phyloP scores from a whole-genome alignment of 2,113 vertebrate species.

The Oryctolagus cuniculus region DNA sequence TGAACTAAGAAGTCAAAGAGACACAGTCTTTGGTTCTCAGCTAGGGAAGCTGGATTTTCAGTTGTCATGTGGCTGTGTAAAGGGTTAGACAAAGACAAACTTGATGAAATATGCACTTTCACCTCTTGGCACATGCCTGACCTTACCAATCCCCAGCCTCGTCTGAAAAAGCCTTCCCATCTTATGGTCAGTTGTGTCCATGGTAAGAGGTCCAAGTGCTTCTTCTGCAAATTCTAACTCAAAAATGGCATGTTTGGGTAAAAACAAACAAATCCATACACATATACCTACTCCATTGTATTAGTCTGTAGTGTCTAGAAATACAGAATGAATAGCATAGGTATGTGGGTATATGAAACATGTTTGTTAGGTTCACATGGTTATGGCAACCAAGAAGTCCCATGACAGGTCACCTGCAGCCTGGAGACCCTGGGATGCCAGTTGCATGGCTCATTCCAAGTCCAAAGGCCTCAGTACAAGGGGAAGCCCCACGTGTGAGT shows the following conservation, averaged over 20 bases:
- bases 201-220: not conserved
- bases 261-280: not conserved
- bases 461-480: no score
- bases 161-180: not conserved
- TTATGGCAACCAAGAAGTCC: no score
- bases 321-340: no score
- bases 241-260: not conserved
- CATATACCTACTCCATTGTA: no score
- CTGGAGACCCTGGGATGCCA: no score
- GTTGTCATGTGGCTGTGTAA: not conserved
- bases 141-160: not conserved
- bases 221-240: not conserved
- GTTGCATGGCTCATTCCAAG: no score
- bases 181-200: not conserved
- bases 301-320: no score
- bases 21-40: not conserved
- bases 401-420: no score
- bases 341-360: no score
- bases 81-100: not conserved
- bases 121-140: not conserved
- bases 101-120: not conserved
- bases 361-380: no score
- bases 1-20: constrained; percentile 24
- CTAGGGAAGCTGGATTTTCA: not conserved
- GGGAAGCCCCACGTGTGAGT: no score